Percentiles rank a stretch among this genome's conserved stretches.
phyloP scores from a whole-genome alignment of 2,888 invertebrate genomes.

The Sminthurinus aureus region DNA sequence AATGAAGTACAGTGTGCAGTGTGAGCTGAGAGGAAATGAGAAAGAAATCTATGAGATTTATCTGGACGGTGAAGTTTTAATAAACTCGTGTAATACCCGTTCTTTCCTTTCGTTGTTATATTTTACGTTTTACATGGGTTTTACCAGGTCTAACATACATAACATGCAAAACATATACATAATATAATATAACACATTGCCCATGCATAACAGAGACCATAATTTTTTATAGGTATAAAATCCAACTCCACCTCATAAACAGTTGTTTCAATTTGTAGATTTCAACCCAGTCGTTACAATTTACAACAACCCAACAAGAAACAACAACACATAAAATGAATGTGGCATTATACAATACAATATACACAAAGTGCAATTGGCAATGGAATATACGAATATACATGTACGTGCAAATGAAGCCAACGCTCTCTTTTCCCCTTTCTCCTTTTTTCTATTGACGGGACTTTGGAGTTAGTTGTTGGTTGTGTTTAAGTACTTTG shows the following conservation, averaged over 20 bases:
- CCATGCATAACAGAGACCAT: no score
- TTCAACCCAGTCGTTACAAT: neutral
- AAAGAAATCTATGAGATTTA: neutral
- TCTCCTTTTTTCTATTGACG: neutral
- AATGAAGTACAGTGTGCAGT: no score
- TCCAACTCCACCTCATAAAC: conserved; percentile 7
- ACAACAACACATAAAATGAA: no score
- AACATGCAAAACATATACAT: no score
- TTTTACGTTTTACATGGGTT: no score
- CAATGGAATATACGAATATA: neutral
- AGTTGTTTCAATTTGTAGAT: conserved; percentile 36
- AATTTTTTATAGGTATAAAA: no score
- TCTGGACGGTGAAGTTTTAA: conserved; percentile 23
- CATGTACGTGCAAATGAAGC: neutral
- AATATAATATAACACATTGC: no score
- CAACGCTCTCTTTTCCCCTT: neutral
- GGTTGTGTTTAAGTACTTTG: neutral
- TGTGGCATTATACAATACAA: neutral
- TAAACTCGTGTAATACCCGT: conserved; percentile 13
- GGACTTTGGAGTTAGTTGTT: neutral
- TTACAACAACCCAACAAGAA: neutral
- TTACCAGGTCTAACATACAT: no score
- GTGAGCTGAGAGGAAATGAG: no score
- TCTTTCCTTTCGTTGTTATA: neutral
- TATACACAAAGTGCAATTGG: neutral